Base-by-base conservation (phyloP, 2,888 invertebrate species). In the Drosophila emarginata region DNA sequence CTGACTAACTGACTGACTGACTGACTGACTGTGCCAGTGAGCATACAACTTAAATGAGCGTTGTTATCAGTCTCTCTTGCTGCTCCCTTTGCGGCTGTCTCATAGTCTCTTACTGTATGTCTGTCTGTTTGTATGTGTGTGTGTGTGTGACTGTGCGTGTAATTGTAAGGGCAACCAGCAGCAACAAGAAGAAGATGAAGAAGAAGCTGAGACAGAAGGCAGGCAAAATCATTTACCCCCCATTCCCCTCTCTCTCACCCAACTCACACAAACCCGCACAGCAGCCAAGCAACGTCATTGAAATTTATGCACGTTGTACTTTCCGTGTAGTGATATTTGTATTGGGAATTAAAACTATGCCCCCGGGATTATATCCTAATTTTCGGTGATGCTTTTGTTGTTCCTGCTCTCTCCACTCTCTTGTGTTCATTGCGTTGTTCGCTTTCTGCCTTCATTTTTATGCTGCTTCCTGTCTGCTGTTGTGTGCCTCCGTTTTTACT, bases 291-390 rank as follows among this genome's bases (percentile, higher is more conserved):
- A 80, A 71, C 77, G 87, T 86, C 84, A 88, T 88, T 85, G 88
- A 85, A 85, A 85, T 85, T 85, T 85, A 85, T 88, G 84, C 88
- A 86, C 87, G 73, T 75, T 79, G 84, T 88, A 86, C 88, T 73
- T 77, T 88, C 86, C 18, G 77, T 80, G 88, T 88, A 86, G 88
- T 88, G 84, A 85, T 85, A 85, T 85, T 85, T 85, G 88, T 86
- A 85, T 85, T 85, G 84, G 84, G 84, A 85, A 85, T 85, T 85
- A 88, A 88, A 85, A 85, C 88, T 85, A 88, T 85, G 80, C 84
- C 84, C 87, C 50, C 74, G 84, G 84, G 84, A 85, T 77, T 88
- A 77, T 86, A 85, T 80, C 87, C 84, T 83, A 88, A 85, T 85
- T 88, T 71, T 80, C 74, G 81, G 80, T 77, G 72, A 65, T 85